phyloP scores from a whole-genome alignment of 2,113 vertebrate species.

The Rhizomys pruinosus region DNA sequence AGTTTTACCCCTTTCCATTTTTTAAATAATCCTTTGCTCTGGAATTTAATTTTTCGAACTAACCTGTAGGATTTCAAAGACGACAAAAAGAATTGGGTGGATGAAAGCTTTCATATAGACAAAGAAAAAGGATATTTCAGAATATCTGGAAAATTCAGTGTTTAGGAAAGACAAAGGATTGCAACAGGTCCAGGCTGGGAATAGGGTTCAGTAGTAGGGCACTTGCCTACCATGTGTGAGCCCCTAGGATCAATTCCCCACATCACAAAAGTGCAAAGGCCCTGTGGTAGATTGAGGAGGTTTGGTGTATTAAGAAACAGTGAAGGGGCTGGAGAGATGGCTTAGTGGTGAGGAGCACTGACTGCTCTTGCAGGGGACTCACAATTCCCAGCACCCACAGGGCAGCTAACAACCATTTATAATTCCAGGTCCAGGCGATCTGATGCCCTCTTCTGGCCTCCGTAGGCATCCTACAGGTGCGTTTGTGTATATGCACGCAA shows the following conservation, averaged over 20 bases:
- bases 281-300: neutral
- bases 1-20: neutral
- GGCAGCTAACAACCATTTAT: no score
- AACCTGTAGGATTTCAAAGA: neutral
- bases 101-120: neutral
- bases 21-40: neutral
- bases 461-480: no score
- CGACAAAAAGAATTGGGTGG: neutral
- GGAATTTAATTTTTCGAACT: conserved; percentile 12
- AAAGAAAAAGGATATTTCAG: neutral
- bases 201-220: neutral
- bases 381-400: no score
- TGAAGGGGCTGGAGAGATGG: no score
- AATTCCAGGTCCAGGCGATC: no score
- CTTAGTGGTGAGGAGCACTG: no score
- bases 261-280: neutral
- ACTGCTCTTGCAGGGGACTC: no score
- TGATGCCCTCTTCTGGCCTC: no score
- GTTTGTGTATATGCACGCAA: no score
- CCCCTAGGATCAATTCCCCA: neutral
- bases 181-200: neutral
- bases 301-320: neutral
- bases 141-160: neutral
- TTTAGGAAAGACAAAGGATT: neutral
- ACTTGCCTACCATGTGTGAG: neutral